Base-by-base conservation (phyloP, 2,888 invertebrate genomes). In the Lochmaea capreae region DNA sequence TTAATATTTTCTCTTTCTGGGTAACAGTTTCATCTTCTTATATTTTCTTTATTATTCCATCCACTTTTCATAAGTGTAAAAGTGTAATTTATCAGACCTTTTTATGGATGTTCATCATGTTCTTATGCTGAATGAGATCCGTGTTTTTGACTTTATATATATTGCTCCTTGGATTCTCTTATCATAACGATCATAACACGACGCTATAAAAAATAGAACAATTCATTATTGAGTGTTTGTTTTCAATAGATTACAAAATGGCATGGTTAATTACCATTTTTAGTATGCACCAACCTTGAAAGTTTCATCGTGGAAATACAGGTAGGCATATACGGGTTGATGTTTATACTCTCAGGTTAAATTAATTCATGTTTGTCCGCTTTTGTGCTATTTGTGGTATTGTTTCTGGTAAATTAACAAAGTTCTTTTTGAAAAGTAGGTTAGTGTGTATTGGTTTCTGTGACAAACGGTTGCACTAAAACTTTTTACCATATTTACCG, bases 31-130 rank as follows among this genome's bases (percentile, higher is more conserved):
- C 72, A 72, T 75, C 52, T 75, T 46, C 72, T 63, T 71, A 33
- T 59, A 65, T 67, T 71, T 67, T 62, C 74, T 71, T 72, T 66
- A 70, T 57, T 68, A 63, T 69, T 58, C 75, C 66, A 70, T 72
- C 72, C 69, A 75, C 70, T 74, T 71, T 74, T 71, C 69, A 46
- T 75, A 75, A 75, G 72, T 75, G 66, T 65, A 58, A 71, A 69
- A 63, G 72, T 58, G 70, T 67, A 69, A 75, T 75, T 75, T 71
- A 63, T 75, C 75, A 72, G 68, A 18, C 57, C 12, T 70, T 74
- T 57, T 72, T 67, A 67, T 72, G 43, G 67, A 43, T 67, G 67
- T 67, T 62, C 72, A 67, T 72, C 67, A 49, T 61, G 62, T 72
- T 72, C 18, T 61, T 67, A 54, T 43, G 63, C 65, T 65, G 71